phyloP scores from a whole-genome alignment of 2,113 vertebrate genomes.

The Brachypteracias leptosomus region DNA sequence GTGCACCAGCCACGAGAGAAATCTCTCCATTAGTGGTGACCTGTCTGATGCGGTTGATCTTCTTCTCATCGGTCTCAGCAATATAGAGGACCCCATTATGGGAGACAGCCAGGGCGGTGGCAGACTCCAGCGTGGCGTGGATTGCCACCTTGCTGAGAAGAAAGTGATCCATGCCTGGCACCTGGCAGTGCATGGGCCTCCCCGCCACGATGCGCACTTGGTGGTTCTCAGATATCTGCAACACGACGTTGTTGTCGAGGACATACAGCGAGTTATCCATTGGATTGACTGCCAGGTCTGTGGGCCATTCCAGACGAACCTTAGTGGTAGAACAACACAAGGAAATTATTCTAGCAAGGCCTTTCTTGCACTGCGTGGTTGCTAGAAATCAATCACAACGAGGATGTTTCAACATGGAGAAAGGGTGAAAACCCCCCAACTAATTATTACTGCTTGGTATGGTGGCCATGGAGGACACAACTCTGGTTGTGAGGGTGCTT shows the following conservation, averaged over 20 bases:
- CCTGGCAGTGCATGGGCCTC: conserved; percentile 97
- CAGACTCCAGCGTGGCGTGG: conserved; percentile 93
- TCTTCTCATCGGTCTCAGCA: conserved; percentile 94
- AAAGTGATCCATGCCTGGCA: conserved; percentile 96
- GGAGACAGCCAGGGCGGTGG: conserved; percentile 89
- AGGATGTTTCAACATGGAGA: neutral
- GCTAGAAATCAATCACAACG: neutral
- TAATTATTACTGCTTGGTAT: neutral
- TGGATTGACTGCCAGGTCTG: conserved; percentile 92
- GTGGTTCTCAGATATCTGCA: conserved; percentile 97
- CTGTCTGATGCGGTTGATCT: conserved; percentile 93
- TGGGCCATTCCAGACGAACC: conserved; percentile 98
- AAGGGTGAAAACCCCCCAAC: neutral
- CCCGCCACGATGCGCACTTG: conserved; percentile 95
- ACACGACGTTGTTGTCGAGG: conserved; percentile 95
- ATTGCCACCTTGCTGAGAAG: conserved; percentile 93
- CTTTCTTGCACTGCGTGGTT: neutral
- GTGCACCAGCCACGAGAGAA: conserved; percentile 90
- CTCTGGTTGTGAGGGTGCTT: neutral
- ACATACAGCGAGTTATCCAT: conserved; percentile 97
- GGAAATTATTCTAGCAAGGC: neutral
- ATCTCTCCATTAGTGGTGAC: conserved; percentile 95
- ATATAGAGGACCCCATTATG: conserved; percentile 93
- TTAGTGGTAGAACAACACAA: conserved; percentile 44
- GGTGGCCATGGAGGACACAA: neutral